Evolutionary conservation across 2,113 vertebrate genomes (phyloP).

Genomic region (Hemiprocne comata): DNA sequence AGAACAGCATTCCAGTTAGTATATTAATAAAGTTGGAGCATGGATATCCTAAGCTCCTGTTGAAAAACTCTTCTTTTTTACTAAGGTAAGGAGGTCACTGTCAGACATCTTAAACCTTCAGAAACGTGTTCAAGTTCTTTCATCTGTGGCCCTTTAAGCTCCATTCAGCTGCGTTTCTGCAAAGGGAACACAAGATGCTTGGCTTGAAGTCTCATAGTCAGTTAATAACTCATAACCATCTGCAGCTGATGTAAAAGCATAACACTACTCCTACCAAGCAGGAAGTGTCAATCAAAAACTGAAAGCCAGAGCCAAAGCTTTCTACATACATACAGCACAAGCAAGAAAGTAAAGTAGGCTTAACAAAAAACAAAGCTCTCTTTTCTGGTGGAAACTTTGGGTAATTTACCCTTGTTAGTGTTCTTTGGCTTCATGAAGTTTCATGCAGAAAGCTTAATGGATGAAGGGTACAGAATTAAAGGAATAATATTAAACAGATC

Average conservation of each 20-base stretch:
- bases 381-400: background rate
- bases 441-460: background rate
- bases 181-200: constrained; percentile 94
- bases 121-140: constrained; percentile 73
- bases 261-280: constrained; percentile 42
- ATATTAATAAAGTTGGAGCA: constrained; percentile 50
- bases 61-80: constrained; percentile 69
- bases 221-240: constrained; percentile 76
- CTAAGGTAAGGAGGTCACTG: constrained; percentile 66
- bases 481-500: background rate
- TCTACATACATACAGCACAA: background rate
- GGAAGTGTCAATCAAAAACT: constrained; percentile 6
- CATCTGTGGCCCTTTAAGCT: constrained; percentile 75
- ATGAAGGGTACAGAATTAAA: background rate
- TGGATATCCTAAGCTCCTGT: constrained; percentile 65
- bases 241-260: constrained; percentile 69
- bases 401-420: background rate
- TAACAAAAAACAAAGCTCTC: background rate
- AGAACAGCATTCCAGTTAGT: constrained; percentile 64
- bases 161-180: constrained; percentile 83
- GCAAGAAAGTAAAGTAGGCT: background rate
- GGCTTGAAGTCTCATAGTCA: constrained; percentile 84
- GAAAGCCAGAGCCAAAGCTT: constrained; percentile 2
- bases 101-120: constrained; percentile 71
- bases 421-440: background rate